Conservation (phyloP, 2,113 vertebrate species). For the Heterocephalus glaber region DNA sequence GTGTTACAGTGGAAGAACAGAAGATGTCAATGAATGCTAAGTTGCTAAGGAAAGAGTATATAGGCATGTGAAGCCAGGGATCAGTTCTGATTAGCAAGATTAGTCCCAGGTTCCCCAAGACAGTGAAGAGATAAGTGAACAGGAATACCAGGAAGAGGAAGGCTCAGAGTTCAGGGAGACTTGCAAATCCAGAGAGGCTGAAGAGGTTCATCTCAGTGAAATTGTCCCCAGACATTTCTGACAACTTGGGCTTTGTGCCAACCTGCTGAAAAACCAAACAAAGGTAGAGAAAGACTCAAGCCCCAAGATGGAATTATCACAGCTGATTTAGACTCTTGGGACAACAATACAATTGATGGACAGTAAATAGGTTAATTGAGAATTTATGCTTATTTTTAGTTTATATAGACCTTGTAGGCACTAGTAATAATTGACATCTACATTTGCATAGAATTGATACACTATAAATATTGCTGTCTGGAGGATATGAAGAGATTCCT, state of each 20-base stretch:
- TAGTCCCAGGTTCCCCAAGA: slow-evolving; percentile 30
- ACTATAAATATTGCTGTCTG: too few relatives aligned
- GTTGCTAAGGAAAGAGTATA: slow-evolving; percentile 69
- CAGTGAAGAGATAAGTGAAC: slow-evolving; percentile 60
- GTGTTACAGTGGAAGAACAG: slow-evolving; percentile 58
- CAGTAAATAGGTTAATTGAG: too few relatives aligned
- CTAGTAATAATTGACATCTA: neutral
- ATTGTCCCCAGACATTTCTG: too few relatives aligned
- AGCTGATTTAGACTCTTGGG: neutral
- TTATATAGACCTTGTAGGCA: neutral
- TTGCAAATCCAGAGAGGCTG: too few relatives aligned
- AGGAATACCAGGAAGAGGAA: slow-evolving; percentile 61
- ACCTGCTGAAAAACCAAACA: neutral
- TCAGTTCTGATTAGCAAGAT: slow-evolving; percentile 37
- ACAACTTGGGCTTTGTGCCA: neutral
- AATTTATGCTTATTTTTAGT: neutral
- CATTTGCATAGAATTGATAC: neutral
- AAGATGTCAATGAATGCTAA: slow-evolving; percentile 61
- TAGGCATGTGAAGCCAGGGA: slow-evolving; percentile 54
- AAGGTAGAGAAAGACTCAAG: neutral
- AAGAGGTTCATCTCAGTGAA: too few relatives aligned
- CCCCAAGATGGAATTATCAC: neutral
- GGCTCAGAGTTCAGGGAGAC: slow-evolving; percentile 50
- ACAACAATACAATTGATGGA: neutral
- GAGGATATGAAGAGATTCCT: too few relatives aligned